Conservation (phyloP, 2,113 vertebrate genomes). For the Corythaeola cristata region DNA sequence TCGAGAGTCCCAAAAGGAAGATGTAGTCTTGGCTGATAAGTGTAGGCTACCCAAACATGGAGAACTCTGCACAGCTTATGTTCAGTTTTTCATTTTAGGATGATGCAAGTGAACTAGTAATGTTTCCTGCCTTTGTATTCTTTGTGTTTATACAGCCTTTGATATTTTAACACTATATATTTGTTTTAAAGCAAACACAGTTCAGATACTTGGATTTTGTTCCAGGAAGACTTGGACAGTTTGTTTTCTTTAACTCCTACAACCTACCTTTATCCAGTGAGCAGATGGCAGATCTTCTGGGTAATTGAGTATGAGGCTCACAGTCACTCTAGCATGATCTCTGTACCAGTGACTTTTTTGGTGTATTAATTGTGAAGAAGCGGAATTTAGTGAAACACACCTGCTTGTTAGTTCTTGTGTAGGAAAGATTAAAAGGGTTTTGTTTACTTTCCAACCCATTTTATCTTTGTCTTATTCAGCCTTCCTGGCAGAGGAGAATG, state of each 20-base stretch:
- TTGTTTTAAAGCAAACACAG: constrained; percentile 5
- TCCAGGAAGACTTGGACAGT: neutral
- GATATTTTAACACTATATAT: neutral
- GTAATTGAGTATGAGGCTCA: neutral
- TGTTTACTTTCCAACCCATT: neutral
- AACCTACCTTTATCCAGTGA: neutral
- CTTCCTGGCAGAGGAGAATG: neutral
- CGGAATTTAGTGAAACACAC: neutral
- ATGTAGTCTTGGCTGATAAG: neutral
- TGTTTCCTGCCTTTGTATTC: constrained; percentile 56
- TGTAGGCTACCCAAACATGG: neutral
- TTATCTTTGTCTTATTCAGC: neutral
- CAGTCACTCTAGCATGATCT: neutral
- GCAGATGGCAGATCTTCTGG: neutral
- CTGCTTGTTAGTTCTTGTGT: neutral
- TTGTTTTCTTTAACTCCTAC: neutral
- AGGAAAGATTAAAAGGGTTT: neutral
- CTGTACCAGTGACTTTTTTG: neutral
- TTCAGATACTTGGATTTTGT: neutral
- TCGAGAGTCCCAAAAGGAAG: neutral
- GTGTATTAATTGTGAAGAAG: neutral
- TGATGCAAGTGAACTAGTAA: neutral
- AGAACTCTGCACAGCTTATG: neutral
- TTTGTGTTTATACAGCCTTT: constrained; percentile 46
- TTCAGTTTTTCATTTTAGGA: neutral